Base-by-base conservation (phyloP, 2,888 invertebrate species). In the Diarsia mendica region DNA sequence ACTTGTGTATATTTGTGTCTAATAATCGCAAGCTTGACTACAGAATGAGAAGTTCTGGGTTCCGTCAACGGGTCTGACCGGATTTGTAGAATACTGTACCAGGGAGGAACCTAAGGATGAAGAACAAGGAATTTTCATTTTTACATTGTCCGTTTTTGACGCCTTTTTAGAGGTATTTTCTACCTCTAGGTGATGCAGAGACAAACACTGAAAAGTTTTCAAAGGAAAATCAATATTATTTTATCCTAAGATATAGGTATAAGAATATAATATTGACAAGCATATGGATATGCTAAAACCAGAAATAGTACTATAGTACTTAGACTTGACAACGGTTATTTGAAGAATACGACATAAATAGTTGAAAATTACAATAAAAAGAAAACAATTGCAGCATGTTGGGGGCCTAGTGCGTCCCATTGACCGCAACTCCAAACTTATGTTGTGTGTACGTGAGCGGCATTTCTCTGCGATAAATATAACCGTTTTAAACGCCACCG, bases 361-460 rank as follows among this genome's bases (percentile, higher is more conserved):
- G 28, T n/a, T 49, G n/a, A 74, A 18, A 0, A 46, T 46, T 0
- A 49, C 0, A 28, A 58, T 28, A 28, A 28, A 3, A 58, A 0
- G n/a, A 9, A 0, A 48, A 55, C 2, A 60, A 48, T 20, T 33
- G 79, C 66, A 11, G 72, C 84, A 72, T 68, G 63, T 28, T 18
- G 0, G 15, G 1, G 2, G 20, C 46, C 58, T 0, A 80, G 87
- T 89, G 88, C 79, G 87, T 78, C 3, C 11, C 18, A 23, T 20
- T 78, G 82, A 84, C 88, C 89, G 82, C 84, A 84, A 67, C 82
- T 78, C 67, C 63, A 49, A 83, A 72, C 85, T 84, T 79, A 85
- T 85, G 88, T 89, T 76, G 87, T 72, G 82, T 65, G 88, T 82
- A 91, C 91, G 91, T 91, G 91, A 86, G 85, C 87, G 67, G 91